Evolutionary conservation across 2,797 vertebrate genomes (phyloP).

Genomic region (Silurus aristotelis): DNA sequence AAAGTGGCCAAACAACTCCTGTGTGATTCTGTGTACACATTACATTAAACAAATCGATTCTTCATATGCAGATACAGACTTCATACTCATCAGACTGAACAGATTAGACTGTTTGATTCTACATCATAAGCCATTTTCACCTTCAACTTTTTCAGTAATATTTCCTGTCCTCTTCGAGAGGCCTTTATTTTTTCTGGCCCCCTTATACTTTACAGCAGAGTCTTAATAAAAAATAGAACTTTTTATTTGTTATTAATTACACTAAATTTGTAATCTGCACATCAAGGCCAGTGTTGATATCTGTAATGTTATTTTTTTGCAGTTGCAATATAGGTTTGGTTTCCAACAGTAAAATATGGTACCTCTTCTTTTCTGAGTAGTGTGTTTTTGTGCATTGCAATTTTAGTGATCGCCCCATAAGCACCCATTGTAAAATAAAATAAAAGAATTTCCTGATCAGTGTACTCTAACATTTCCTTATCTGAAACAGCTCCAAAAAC

Average conservation of each 20-base stretch:
- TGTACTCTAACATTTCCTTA: slow-evolving; percentile 36
- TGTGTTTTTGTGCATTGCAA: slow-evolving; percentile 20
- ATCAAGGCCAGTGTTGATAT: slow-evolving; percentile 47
- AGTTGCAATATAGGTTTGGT: slow-evolving; percentile 29
- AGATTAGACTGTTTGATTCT: not conserved
- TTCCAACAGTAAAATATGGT: slow-evolving; percentile 34
- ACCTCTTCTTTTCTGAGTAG: slow-evolving; percentile 16
- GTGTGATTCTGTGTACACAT: slow-evolving; percentile 4
- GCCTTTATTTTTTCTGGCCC: slow-evolving; percentile 31
- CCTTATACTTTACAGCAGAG: not conserved
- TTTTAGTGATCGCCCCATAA: slow-evolving; percentile 38
- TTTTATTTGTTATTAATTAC: slow-evolving; percentile 65
- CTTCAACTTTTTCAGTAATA: not conserved
- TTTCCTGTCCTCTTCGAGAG: slow-evolving; percentile 42
- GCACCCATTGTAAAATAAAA: slow-evolving; percentile 12
- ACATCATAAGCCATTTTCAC: not conserved
- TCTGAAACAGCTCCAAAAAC: slow-evolving; percentile 57
- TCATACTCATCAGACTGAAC: not conserved
- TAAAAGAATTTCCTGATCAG: slow-evolving; percentile 30
- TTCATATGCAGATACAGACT: slow-evolving; percentile 47
- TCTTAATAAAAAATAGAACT: slow-evolving; percentile 60
- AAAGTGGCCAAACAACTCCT: not conserved
- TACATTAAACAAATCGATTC: not conserved
- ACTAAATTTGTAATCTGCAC: slow-evolving; percentile 46
- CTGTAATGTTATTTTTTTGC: slow-evolving; percentile 23